Percentiles rank a stretch among this genome's conserved stretches.
phyloP scores from a whole-genome alignment of 2,113 vertebrate genomes.

The Seriola rivoliana region DNA sequence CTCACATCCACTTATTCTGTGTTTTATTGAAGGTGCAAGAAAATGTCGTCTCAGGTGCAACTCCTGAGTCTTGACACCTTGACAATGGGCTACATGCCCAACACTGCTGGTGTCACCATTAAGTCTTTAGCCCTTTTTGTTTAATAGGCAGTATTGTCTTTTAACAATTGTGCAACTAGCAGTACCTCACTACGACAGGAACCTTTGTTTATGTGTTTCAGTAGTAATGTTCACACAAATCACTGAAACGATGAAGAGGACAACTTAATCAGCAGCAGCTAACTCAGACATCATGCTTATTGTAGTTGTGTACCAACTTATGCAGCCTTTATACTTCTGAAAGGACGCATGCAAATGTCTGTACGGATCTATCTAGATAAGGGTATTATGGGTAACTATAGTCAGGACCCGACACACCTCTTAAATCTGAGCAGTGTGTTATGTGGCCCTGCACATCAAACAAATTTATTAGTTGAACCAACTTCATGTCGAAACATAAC shows the following conservation, averaged over 20 bases:
- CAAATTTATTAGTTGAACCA: neutral
- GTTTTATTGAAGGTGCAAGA: slow-evolving; percentile 20
- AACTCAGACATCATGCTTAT: neutral
- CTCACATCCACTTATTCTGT: neutral
- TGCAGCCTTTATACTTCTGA: neutral
- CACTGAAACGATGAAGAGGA: neutral
- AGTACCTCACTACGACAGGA: neutral
- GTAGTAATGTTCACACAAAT: neutral
- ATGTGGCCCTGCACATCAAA: neutral
- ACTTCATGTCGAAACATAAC: neutral
- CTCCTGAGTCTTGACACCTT: neutral
- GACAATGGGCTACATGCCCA: neutral
- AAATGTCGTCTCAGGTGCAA: slow-evolving; percentile 3
- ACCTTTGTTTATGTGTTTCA: neutral
- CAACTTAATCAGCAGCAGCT: neutral
- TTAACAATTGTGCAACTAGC: neutral
- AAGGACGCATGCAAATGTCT: neutral
- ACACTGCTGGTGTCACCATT: neutral
- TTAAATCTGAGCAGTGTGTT: neutral
- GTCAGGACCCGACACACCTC: neutral
- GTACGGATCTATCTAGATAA: neutral
- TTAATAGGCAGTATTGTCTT: neutral
- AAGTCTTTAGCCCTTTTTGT: neutral
- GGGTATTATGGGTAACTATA: neutral
- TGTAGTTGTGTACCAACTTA: neutral